Base-by-base conservation (phyloP, 1,140 invertebrate species). In the Adoxophyes honmai region DNA sequence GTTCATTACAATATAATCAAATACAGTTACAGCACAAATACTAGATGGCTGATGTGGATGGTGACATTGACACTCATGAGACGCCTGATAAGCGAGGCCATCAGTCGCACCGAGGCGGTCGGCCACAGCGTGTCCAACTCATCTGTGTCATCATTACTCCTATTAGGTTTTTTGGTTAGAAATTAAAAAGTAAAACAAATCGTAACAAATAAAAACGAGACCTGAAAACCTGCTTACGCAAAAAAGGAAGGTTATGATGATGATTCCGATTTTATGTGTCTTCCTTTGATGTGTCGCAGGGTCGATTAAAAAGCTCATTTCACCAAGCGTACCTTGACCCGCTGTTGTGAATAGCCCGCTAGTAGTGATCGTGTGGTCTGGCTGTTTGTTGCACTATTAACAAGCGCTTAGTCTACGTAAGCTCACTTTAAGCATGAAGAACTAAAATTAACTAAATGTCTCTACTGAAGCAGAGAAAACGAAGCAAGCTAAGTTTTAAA, bases 21-120 rank as follows among this genome's bases (percentile, higher is more conserved):
- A 73, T 81, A 81, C 74, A 73, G 64, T 78, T 82, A 86, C 75
- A 85, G 85, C 85, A 85, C 81, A 88, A 81, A 80, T 70, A 83
- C 75, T 87, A 82, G 73, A 84, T 83, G 81, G 72, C 72, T 67
- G 68, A 78, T 72, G 74, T 68, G 35, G 72, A 75, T 78, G 70
- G 75, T 83, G 78, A 80, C 68, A 76, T 72, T 62, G 65, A 74
- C 61, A 75, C 63, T 67, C 58, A 75, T 79, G 75, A 73, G 61
- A 59, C 64, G 70, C 55, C 52, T 64, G 64, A 70, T 59, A 79
- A 79, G 77, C 76, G 62, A 68, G 59, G 70, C 65, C 67, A 66
- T 69, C 74, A 58, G 57, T 21, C 61, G 36, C 10, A 44, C 33
- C 48, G 7, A n/a, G 9, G 16, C 14, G 36, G 18, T 54, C 15